Evolutionary conservation across 2,797 vertebrate species (phyloP).

Genomic region (Aythya fuligula): DNA sequence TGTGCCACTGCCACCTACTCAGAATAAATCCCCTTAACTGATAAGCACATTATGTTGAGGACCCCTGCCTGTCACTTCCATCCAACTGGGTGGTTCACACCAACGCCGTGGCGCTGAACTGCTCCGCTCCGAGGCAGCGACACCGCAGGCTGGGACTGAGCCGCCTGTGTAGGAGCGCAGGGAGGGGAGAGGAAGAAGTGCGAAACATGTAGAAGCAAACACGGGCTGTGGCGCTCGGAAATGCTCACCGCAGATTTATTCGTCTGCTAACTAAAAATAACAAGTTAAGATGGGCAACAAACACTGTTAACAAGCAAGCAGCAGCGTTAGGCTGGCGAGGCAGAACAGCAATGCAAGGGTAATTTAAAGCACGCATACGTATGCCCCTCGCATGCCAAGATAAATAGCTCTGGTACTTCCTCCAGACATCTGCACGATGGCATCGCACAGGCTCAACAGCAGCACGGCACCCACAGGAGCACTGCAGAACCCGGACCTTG

Average conservation of each 20-base stretch:
- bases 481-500: neutral
- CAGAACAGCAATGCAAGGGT: neutral
- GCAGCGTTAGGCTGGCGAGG: neutral
- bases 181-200: fast-evolving
- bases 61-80: conserved; percentile 43
- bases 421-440: neutral
- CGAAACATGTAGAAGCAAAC: neutral
- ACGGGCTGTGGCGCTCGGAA: neutral
- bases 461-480: neutral
- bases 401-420: neutral
- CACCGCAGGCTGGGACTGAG: fast-evolving
- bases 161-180: neutral
- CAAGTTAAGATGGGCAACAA: neutral
- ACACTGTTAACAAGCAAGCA: neutral
- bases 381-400: neutral
- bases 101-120: neutral
- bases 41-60: conserved; percentile 45
- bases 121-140: fast-evolving
- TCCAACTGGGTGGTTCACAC: conserved; percentile 42
- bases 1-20: conserved; percentile 35
- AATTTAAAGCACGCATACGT: neutral
- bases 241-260: neutral
- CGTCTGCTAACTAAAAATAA: neutral
- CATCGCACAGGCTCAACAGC: neutral
- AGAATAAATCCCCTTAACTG: conserved; percentile 65